phyloP scores from a whole-genome alignment of 2,797 vertebrate species.

The Tangara arthus region DNA sequence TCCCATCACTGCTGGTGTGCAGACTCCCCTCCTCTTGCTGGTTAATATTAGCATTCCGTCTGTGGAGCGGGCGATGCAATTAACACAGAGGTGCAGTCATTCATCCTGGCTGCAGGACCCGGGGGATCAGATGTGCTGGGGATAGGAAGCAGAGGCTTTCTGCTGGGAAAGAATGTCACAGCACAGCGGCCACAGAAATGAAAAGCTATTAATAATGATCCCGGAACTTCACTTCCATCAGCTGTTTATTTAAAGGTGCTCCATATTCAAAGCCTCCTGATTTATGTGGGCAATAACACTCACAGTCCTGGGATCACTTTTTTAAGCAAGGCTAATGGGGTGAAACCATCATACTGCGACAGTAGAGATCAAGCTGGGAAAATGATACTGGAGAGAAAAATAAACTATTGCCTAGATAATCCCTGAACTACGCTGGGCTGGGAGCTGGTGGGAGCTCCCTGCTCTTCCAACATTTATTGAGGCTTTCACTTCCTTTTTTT shows the following conservation, averaged over 20 bases:
- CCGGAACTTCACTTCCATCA: conserved; percentile 80
- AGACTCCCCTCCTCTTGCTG: conserved; percentile 3
- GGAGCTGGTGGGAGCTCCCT: conserved; percentile 19
- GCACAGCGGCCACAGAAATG: conserved; percentile 80
- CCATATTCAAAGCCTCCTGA: conserved; percentile 76
- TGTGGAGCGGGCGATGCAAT: conserved; percentile 67
- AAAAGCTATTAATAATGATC: conserved; percentile 84
- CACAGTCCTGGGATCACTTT: conserved; percentile 72
- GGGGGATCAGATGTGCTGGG: conserved; percentile 67
- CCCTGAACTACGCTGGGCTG: conserved; percentile 12
- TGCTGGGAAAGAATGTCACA: conserved; percentile 79
- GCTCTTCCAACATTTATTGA: conserved; percentile 50
- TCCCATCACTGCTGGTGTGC: not conserved
- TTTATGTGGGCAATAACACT: conserved; percentile 80
- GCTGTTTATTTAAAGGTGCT: conserved; percentile 84
- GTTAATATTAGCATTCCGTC: conserved; percentile 67
- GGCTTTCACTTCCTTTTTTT: conserved; percentile 17
- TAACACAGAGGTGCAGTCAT: conserved; percentile 77
- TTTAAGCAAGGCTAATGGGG: conserved; percentile 80
- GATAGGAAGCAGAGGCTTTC: conserved; percentile 72
- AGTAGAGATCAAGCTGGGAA: conserved; percentile 69
- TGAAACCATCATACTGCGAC: conserved; percentile 71
- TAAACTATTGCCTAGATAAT: conserved; percentile 64
- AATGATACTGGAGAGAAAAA: conserved; percentile 65
- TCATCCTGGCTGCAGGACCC: conserved; percentile 76